These are phyloP conservation scores for Loxodonta africana DNA, from an alignment of 2,113 vertebrate species.

Conservation along the genomic window DNA sequence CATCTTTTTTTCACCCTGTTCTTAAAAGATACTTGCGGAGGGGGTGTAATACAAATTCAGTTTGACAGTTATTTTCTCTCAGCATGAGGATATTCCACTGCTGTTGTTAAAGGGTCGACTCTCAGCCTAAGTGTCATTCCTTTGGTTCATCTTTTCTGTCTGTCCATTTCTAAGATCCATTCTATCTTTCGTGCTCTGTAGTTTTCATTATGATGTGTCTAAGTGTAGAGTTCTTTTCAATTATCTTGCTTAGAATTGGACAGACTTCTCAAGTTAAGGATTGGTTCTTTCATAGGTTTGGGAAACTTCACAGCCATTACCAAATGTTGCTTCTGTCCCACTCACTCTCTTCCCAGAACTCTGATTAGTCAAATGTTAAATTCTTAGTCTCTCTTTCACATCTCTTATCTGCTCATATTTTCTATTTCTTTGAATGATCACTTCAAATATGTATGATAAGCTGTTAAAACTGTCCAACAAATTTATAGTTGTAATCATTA, in stretches of 20 bases:
- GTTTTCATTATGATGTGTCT: not conserved
- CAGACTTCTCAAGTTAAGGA: not conserved
- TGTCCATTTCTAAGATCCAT: not conserved
- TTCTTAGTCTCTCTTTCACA: not conserved
- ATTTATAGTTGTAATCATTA: not conserved
- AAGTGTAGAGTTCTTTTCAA: not conserved
- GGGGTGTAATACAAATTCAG: not conserved
- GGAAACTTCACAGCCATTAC: not conserved
- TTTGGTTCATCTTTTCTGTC: not conserved
- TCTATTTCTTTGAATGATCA: not conserved
- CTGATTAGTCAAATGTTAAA: not conserved
- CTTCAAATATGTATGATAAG: not conserved
- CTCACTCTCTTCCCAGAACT: not conserved
- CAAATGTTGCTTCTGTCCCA: not conserved
- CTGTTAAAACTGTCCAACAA: not conserved
- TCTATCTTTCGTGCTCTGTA: not conserved
- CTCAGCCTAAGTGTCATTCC: rapidly evolving
- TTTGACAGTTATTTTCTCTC: not conserved
- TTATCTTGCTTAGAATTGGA: not conserved
- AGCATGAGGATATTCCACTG: rapidly evolving
- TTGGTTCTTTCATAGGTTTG: not conserved
- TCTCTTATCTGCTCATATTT: not conserved
- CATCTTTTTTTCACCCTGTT: too few species aligned
- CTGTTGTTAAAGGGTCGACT: too few species aligned
- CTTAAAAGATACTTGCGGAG: not conserved